A percentile compares a stretch with the other conserved stretches of the same genome.
Conservation (phyloP, 2,888 invertebrate genomes). For the Peribatodes rhomboidaria region DNA sequence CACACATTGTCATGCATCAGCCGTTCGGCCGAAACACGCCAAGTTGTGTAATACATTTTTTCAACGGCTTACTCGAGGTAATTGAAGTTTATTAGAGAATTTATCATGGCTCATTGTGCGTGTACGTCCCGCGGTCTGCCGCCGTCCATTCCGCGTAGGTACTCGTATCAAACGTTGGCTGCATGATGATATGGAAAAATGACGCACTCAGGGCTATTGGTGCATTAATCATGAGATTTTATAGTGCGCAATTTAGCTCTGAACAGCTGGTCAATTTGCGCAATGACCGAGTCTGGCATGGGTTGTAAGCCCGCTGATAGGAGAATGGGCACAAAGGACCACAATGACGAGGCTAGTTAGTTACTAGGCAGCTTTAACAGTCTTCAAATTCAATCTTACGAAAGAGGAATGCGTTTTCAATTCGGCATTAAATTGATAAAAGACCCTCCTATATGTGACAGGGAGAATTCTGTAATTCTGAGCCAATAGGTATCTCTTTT, state of each 20-base stretch:
- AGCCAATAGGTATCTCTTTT: no score
- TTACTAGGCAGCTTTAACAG: neutral
- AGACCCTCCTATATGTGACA: neutral
- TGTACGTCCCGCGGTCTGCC: constrained; percentile 31
- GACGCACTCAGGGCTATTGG: constrained; percentile 41
- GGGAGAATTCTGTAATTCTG: neutral
- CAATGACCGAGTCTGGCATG: constrained; percentile 3
- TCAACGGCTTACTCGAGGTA: constrained; percentile 38
- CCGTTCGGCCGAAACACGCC: constrained; percentile 34
- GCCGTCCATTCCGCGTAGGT: constrained; percentile 23
- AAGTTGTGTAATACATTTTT: constrained; percentile 43
- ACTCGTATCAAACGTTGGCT: constrained; percentile 28
- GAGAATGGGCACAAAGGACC: neutral
- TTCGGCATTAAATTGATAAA: neutral
- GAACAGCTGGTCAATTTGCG: constrained; percentile 29
- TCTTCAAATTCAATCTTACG: neutral
- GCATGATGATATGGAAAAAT: constrained; percentile 43
- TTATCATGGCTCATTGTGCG: constrained; percentile 45
- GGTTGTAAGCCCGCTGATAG: neutral
- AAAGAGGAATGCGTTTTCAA: neutral
- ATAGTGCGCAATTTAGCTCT: constrained; percentile 40
- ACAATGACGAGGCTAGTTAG: neutral
- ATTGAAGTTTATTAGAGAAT: constrained; percentile 47
- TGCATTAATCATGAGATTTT: constrained; percentile 41
- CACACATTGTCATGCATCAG: constrained; percentile 47